Evolutionary conservation across 2,888 invertebrate genomes (phyloP).

Genomic region (Dexiosoma caninum): DNA sequence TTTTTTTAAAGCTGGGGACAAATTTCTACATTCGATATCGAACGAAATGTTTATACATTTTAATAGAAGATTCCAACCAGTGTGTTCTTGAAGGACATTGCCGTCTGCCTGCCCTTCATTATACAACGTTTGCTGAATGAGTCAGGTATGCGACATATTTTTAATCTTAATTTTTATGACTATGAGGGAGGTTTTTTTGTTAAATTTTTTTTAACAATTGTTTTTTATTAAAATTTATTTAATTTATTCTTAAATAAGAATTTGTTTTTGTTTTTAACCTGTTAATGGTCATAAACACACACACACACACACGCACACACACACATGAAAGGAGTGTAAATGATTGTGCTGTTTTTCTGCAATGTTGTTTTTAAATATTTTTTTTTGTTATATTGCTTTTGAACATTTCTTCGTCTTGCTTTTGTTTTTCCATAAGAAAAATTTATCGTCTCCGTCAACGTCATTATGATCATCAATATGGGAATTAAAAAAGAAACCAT

Average conservation of each 20-base stretch:
- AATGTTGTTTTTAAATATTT: background rate
- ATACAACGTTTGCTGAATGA: no score
- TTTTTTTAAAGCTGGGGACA: no score
- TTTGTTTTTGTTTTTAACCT: background rate
- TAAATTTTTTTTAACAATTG: background rate
- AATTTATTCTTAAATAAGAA: background rate
- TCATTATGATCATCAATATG: conserved; percentile 18
- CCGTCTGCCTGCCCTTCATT: no score
- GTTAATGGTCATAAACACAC: background rate
- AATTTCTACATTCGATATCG: no score
- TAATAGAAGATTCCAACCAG: no score
- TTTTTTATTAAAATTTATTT: background rate
- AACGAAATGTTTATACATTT: no score
- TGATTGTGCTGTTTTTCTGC: no score
- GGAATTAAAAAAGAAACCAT: background rate
- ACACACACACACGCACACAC: background rate
- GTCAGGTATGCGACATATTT: no score
- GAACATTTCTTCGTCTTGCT: conserved; percentile 25
- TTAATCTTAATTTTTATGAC: background rate
- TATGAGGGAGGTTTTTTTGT: background rate
- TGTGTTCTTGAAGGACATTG: no score
- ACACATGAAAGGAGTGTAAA: background rate
- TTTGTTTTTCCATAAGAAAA: background rate
- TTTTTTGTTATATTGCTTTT: background rate
- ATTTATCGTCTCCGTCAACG: background rate